Conservation (phyloP, 2,113 vertebrate species). For the Hipposideros armiger region DNA sequence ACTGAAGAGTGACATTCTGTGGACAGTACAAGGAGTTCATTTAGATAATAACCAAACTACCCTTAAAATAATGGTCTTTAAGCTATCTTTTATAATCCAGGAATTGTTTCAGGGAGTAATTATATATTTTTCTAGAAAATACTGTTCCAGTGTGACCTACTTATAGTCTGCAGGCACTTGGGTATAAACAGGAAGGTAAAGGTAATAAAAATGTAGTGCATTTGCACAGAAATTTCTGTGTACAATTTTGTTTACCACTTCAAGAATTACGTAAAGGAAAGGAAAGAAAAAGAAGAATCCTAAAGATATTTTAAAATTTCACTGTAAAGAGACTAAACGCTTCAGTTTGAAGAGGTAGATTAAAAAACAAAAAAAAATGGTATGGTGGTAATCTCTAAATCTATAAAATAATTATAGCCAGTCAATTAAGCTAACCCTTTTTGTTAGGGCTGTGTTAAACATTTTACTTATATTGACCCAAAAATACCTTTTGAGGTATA, state of each 20-base stretch:
- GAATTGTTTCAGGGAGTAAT: constrained; percentile 1
- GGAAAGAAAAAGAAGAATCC: not conserved
- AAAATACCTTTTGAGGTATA: not conserved
- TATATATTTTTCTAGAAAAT: constrained; percentile 18
- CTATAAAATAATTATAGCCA: not conserved
- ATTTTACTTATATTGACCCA: constrained; percentile 5
- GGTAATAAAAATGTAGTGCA: not conserved
- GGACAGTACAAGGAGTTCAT: not conserved
- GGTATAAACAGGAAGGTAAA: not conserved
- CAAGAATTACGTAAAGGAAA: not conserved
- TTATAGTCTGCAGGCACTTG: not conserved
- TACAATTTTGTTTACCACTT: constrained; percentile 12
- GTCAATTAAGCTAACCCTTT: not conserved
- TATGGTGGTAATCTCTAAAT: constrained; percentile 18
- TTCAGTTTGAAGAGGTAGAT: constrained; percentile 21
- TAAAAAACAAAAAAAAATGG: not conserved
- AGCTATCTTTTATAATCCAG: not conserved
- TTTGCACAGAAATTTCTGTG: constrained; percentile 6
- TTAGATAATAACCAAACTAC: not conserved
- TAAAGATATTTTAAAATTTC: constrained; percentile 39
- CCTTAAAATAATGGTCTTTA: not conserved
- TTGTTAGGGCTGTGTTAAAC: not conserved
- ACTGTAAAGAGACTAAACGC: not conserved
- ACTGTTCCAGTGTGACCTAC: not conserved
- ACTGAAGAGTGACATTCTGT: not conserved